phyloP scores from a whole-genome alignment of 2,113 vertebrate genomes.

The Plestiodon gilberti region DNA sequence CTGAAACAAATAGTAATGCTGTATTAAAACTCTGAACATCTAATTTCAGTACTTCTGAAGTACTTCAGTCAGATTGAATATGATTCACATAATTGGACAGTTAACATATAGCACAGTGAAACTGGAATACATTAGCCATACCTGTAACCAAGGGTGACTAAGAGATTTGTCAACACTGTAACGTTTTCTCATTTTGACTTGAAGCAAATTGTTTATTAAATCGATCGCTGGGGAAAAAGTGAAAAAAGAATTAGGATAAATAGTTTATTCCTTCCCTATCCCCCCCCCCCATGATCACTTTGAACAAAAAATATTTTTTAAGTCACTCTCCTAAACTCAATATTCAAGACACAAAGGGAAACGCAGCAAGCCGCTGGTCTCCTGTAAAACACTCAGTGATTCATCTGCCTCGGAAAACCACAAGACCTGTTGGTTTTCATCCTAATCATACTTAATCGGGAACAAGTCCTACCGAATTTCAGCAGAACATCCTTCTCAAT shows the following conservation, averaged over 20 bases:
- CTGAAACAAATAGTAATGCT: background rate
- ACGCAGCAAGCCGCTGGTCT: background rate
- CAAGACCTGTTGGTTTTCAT: background rate
- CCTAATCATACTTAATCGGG: background rate
- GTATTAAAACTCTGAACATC: background rate
- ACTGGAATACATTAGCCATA: constrained; percentile 60
- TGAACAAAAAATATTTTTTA: background rate
- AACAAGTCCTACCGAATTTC: background rate
- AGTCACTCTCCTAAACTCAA: background rate
- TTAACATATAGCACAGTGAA: background rate
- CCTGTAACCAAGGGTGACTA: constrained; percentile 98
- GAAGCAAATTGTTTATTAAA: constrained; percentile 97
- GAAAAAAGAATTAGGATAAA: constrained; percentile 42
- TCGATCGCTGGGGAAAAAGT: constrained; percentile 86
- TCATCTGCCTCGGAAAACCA: background rate
- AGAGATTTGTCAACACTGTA: constrained; percentile 98
- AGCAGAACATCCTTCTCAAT: background rate
- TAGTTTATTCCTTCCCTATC: background rate
- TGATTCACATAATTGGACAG: constrained; percentile 6
- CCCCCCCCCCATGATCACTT: background rate
- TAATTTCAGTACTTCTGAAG: constrained; percentile 5
- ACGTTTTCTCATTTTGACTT: constrained; percentile 99
- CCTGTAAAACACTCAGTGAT: background rate
- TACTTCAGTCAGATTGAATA: background rate
- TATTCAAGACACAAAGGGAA: background rate